Evolutionary conservation across 2,797 vertebrate genomes (phyloP).

Genomic region (Streptopelia turtur): DNA sequence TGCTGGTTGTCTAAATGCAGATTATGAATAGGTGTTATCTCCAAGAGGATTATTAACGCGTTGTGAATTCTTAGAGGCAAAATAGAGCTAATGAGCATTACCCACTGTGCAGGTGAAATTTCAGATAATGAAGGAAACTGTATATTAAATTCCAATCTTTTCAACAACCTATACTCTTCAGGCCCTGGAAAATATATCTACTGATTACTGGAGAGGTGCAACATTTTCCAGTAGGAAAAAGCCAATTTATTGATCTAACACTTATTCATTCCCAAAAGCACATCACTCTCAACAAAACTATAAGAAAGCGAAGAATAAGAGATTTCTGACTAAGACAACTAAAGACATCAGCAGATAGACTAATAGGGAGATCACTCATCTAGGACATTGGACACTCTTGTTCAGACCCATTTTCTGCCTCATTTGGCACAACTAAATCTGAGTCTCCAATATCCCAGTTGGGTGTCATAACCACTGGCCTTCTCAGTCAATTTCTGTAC

Average conservation of each 20-base stretch:
- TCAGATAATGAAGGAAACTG: background rate
- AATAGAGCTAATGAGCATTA: slow-evolving; percentile 16
- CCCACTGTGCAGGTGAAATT: background rate
- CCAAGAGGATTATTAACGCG: background rate
- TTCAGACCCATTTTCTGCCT: slow-evolving; percentile 9
- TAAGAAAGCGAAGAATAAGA: background rate
- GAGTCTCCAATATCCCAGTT: background rate
- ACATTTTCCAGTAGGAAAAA: background rate
- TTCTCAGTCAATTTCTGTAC: background rate
- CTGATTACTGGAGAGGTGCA: background rate
- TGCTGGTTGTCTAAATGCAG: background rate
- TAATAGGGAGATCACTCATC: background rate
- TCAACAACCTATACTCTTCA: background rate
- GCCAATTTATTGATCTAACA: background rate
- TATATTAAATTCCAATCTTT: background rate
- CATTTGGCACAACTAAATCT: background rate
- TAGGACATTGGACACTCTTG: background rate
- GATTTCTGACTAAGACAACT: background rate
- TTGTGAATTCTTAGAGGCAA: background rate
- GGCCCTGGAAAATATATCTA: background rate
- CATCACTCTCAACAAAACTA: background rate
- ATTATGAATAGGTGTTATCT: slow-evolving; percentile 12
- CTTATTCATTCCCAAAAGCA: background rate
- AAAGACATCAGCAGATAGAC: background rate
- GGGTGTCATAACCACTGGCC: background rate